Conservation (phyloP, 2,797 vertebrate genomes). For the Synaphobranchus kaupii region DNA sequence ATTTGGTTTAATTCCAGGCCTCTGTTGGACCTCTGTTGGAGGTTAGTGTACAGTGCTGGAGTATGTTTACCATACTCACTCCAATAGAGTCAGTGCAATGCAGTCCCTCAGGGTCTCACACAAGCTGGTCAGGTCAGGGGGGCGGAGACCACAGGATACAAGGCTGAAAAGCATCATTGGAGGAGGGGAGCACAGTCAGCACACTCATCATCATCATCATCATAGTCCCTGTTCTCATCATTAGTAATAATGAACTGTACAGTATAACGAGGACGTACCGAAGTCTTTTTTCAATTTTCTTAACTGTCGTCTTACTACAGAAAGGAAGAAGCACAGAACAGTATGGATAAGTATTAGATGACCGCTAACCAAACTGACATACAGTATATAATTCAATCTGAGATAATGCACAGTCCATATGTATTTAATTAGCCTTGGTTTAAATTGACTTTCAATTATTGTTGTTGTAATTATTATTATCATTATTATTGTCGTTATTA, state of each 20-base stretch:
- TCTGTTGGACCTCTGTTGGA: background rate
- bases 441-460: background rate
- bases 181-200: background rate
- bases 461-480: too few relatives aligned
- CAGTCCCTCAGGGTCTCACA: slow-evolving; percentile 64
- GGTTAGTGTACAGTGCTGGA: background rate
- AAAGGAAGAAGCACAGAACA: background rate
- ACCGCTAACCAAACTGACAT: background rate
- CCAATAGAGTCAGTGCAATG: slow-evolving; percentile 62
- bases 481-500: background rate
- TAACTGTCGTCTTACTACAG: slow-evolving; percentile 18
- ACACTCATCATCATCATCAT: slow-evolving; percentile 13
- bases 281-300: slow-evolving; percentile 48
- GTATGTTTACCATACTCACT: slow-evolving; percentile 73
- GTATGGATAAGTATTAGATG: background rate
- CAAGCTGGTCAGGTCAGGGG: slow-evolving; percentile 64
- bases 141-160: slow-evolving; percentile 65
- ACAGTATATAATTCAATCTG: background rate
- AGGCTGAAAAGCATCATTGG: slow-evolving; percentile 54
- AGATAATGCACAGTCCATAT: background rate
- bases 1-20: background rate
- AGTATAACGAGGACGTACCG: slow-evolving; percentile 48
- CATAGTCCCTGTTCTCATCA: background rate
- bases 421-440: background rate
- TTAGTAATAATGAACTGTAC: background rate